These are phyloP conservation scores for Micrasema minimum DNA, from an alignment of 1,140 invertebrate genomes.

Conservation along the genomic window DNA sequence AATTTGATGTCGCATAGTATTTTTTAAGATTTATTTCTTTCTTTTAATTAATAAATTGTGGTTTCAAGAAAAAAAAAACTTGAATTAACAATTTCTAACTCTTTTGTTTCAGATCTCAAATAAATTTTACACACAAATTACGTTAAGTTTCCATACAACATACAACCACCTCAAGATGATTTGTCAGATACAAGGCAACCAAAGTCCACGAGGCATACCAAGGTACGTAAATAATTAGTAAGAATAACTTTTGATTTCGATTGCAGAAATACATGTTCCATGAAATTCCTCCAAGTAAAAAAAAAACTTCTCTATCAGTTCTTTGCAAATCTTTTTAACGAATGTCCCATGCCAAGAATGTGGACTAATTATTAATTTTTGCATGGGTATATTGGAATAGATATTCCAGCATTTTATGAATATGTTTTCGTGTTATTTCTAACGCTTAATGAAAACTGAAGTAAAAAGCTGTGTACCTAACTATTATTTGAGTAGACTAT, in stretches of 20 bases:
- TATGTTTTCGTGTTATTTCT: too few relatives aligned
- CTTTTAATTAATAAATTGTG: too few relatives aligned
- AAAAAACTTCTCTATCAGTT: background rate
- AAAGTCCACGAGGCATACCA: conserved; percentile 84
- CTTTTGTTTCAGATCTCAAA: conserved; percentile 28
- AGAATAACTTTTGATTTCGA: background rate
- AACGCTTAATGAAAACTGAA: too few relatives aligned
- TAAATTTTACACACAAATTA: conserved; percentile 76
- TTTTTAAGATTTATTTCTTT: too few relatives aligned
- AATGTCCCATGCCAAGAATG: background rate
- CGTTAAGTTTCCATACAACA: conserved; percentile 79
- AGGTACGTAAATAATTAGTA: conserved; percentile 67
- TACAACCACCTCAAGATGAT: conserved; percentile 86
- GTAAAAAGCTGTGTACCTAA: too few relatives aligned
- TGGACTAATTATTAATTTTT: background rate
- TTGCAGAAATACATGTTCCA: background rate
- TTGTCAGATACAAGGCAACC: conserved; percentile 76
- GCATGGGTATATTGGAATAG: too few relatives aligned
- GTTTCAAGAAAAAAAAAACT: too few relatives aligned
- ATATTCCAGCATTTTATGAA: too few relatives aligned
- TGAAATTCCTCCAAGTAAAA: background rate
- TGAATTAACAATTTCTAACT: too few relatives aligned
- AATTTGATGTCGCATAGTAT: too few relatives aligned
- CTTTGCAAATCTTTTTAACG: background rate
- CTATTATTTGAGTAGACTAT: too few relatives aligned